A percentile compares a stretch with the other conserved stretches of the same genome.
These are phyloP conservation scores for Oncorhynchus masou DNA, from an alignment of 2,113 vertebrate species.

Conservation along the genomic window DNA sequence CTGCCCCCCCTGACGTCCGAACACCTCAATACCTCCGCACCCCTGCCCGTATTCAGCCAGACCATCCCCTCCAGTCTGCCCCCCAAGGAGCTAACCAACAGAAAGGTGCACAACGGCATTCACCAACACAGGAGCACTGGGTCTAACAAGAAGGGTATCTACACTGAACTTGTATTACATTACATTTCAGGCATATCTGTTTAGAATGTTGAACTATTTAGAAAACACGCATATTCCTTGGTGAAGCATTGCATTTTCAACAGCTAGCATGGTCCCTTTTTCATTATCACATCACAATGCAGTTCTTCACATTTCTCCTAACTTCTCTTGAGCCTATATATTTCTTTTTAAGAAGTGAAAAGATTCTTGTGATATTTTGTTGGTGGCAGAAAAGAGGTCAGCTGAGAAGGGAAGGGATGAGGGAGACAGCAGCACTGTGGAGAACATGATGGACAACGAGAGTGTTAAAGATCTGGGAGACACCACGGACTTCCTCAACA, in stretches of 20 bases:
- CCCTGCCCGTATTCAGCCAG: constrained; percentile 46
- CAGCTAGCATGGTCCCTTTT: too few species aligned
- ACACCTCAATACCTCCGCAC: constrained; percentile 46
- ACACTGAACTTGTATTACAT: constrained; percentile 13
- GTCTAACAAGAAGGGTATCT: constrained; percentile 55
- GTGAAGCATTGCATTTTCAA: too few species aligned
- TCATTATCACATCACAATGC: too few species aligned
- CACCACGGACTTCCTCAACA: constrained; percentile 84
- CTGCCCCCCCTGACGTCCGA: constrained; percentile 69
- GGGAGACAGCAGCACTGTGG: constrained; percentile 59
- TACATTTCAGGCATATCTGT: background rate
- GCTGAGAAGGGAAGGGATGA: constrained; percentile 38
- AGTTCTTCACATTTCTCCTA: too few species aligned
- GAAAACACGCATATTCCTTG: too few species aligned
- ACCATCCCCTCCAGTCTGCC: constrained; percentile 60
- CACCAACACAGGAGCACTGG: constrained; percentile 32
- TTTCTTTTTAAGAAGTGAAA: background rate
- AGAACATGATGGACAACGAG: constrained; percentile 75
- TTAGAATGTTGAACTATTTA: background rate
- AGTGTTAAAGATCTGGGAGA: constrained; percentile 81
- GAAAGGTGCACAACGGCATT: constrained; percentile 45
- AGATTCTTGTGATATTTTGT: background rate
- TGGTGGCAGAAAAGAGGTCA: constrained; percentile 26
- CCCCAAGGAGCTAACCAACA: constrained; percentile 42
- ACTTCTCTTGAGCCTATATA: too few species aligned